phyloP scores from a whole-genome alignment of 2,113 vertebrate genomes.

The Coregonus clupeaformis region DNA sequence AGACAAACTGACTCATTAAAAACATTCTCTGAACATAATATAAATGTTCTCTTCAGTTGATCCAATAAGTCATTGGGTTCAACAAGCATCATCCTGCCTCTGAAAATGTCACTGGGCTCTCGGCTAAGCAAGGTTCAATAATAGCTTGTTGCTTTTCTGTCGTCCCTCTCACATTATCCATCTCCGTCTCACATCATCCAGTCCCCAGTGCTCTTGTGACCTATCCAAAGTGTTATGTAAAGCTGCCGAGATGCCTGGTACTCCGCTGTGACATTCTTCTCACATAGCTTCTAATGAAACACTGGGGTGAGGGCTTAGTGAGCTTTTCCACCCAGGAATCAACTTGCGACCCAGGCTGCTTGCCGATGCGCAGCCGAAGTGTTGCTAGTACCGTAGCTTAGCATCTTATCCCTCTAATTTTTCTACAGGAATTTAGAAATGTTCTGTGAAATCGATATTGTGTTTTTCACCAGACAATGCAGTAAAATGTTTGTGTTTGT shows the following conservation, averaged over 20 bases:
- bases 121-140: conserved; percentile 10
- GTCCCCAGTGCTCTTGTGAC: conserved; percentile 6
- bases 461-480: no score
- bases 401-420: conserved; percentile 2
- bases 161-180: conserved; percentile 15
- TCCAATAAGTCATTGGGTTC: no score
- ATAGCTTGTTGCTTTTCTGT: conserved; percentile 33
- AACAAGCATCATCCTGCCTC: no score
- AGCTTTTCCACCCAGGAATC: conserved; percentile 18
- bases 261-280: conserved; percentile 38
- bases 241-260: conserved; percentile 21
- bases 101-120: neutral
- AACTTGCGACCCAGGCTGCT: conserved; percentile 7
- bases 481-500: no score
- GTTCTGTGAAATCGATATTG: no score
- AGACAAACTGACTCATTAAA: no score
- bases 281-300: conserved; percentile 56
- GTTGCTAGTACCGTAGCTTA: conserved; percentile 5
- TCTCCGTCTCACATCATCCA: neutral
- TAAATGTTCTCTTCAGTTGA: no score
- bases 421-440: no score
- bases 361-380: conserved; percentile 20
- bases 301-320: conserved; percentile 13
- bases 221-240: neutral
- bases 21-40: no score